Conservation (phyloP, 2,797 vertebrate species). For the Crenuchus spilurus region DNA sequence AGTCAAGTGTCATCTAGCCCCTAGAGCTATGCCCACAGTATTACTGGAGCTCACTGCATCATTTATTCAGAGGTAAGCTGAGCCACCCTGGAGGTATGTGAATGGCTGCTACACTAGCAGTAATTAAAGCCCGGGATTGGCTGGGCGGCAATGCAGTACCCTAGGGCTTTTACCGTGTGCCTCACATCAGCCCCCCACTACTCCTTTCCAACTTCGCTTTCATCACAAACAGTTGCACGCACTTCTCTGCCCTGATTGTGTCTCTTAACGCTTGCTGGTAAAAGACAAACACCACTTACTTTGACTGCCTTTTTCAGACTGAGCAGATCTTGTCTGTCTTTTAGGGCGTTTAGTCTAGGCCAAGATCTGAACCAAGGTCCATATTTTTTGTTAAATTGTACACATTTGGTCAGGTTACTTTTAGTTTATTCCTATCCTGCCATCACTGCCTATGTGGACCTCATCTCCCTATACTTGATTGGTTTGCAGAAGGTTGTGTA, state of each 20-base stretch:
- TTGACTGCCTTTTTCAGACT: constrained; percentile 49
- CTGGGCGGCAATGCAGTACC: constrained; percentile 46
- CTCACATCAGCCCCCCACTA: constrained; percentile 1
- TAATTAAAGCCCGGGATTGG: constrained; percentile 57
- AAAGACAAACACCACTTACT: constrained; percentile 50
- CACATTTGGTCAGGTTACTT: no score
- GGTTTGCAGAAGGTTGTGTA: no score
- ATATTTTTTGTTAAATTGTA: no score
- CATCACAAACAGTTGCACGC: constrained; percentile 43
- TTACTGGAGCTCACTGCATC: constrained; percentile 47
- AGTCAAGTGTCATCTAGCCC: constrained; percentile 42
- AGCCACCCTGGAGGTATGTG: constrained; percentile 46
- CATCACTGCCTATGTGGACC: no score
- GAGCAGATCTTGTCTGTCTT: constrained; percentile 47
- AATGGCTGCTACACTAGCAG: constrained; percentile 55
- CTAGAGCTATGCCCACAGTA: constrained; percentile 25
- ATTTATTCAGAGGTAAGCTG: constrained; percentile 52
- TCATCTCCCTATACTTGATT: no score
- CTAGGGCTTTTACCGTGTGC: constrained; percentile 39
- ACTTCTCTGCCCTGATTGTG: constrained; percentile 48
- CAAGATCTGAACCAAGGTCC: no score
- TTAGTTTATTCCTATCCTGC: no score
- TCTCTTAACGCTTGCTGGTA: constrained; percentile 34
- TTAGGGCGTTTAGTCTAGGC: no score
- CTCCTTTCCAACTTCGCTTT: constrained; percentile 20